Evolutionary conservation across 2,113 vertebrate species (phyloP).

Genomic region (Hoplias malabaricus): DNA sequence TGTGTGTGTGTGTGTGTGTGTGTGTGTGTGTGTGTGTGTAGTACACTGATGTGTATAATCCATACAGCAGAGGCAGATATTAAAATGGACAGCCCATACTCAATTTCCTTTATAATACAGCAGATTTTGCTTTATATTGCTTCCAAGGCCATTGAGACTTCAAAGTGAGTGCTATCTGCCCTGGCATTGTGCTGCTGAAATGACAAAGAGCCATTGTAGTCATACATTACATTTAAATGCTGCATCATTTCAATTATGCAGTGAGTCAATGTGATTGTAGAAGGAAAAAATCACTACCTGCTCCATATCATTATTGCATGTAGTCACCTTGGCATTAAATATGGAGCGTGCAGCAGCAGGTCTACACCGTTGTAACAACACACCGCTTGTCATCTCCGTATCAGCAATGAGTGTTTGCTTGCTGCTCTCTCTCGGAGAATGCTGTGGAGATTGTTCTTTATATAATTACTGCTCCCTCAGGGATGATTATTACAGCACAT

Average conservation of each 20-base stretch:
- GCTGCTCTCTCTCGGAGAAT: constrained; percentile 11
- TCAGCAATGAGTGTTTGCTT: neutral
- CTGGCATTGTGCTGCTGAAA: neutral
- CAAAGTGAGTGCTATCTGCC: neutral
- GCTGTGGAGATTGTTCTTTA: constrained; percentile 40
- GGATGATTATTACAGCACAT: constrained; percentile 24
- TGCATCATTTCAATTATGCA: neutral
- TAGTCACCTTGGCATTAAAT: neutral
- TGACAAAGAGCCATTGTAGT: constrained; percentile 2
- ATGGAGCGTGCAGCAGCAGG: neutral
- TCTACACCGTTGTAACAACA: neutral
- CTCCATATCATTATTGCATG: neutral
- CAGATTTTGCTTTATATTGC: neutral
- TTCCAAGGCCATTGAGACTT: neutral
- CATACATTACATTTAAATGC: neutral
- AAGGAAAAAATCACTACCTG: neutral
- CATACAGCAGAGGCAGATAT: neutral
- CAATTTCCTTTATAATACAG: neutral
- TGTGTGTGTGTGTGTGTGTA: too few species aligned
- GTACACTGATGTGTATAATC: too few species aligned
- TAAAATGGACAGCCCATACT: neutral
- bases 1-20: too few species aligned
- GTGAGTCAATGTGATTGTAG: neutral
- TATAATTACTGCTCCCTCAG: constrained; percentile 45
- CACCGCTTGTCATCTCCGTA: constrained; percentile 21